Evolutionary conservation across 2,113 vertebrate species (phyloP).

Genomic region (Silurus asotus): DNA sequence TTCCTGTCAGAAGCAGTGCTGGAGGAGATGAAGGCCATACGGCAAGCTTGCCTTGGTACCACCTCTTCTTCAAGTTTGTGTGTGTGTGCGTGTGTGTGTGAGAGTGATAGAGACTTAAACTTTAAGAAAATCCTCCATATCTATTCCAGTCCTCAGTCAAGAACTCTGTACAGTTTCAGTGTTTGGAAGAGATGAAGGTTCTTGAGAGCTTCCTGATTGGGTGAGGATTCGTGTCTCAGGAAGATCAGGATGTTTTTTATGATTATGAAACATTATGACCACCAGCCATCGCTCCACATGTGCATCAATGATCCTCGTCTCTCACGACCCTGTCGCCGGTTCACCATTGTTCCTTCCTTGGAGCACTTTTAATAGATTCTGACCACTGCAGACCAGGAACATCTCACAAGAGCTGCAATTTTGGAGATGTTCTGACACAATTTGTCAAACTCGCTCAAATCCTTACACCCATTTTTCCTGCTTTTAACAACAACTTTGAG

Average conservation of each 20-base stretch:
- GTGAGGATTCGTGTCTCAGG: not conserved
- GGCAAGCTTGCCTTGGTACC: slow-evolving; percentile 27
- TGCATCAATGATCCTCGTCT: too few species aligned
- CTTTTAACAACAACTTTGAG: too few species aligned
- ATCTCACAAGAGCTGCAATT: too few species aligned
- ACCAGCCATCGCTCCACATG: too few species aligned
- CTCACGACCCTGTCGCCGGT: too few species aligned
- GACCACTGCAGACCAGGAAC: too few species aligned
- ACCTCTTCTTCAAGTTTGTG: slow-evolving; percentile 50
- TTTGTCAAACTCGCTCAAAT: too few species aligned
- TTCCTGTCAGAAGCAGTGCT: slow-evolving; percentile 51
- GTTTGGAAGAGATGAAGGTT: not conserved
- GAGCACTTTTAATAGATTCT: too few species aligned
- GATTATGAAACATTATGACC: not conserved
- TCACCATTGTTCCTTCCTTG: too few species aligned
- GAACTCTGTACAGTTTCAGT: not conserved
- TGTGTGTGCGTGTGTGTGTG: not conserved
- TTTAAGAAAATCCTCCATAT: not conserved
- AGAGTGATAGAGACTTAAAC: slow-evolving; percentile 48
- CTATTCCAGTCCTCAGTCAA: not conserved
- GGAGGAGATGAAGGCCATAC: slow-evolving; percentile 39
- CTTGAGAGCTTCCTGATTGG: not conserved
- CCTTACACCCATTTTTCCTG: too few species aligned
- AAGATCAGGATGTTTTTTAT: not conserved
- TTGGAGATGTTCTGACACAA: too few species aligned